A percentile compares a stretch with the other conserved stretches of the same genome.
Conservation (phyloP, 1,140 invertebrate species). For the Drosophila littoralis region DNA sequence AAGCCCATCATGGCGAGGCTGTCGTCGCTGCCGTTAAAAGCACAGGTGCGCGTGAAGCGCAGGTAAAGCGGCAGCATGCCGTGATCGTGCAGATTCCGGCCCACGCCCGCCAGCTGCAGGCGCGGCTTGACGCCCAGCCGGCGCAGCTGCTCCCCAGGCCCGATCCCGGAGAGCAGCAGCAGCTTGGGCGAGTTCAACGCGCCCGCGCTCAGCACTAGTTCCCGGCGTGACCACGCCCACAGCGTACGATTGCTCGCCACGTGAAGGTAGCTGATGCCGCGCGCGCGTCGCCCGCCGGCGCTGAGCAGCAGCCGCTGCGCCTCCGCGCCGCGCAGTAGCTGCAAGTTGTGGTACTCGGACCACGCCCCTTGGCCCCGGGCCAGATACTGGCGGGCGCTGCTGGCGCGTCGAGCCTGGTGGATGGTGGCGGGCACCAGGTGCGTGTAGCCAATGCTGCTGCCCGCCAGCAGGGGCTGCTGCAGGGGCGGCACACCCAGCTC, state of each 20-base stretch:
- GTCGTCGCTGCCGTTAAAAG: constrained; percentile 84
- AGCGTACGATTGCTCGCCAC: constrained; percentile 85
- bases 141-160: constrained; percentile 81
- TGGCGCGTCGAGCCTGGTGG: constrained; percentile 85
- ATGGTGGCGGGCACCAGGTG: constrained; percentile 85
- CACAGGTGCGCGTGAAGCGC: constrained; percentile 77
- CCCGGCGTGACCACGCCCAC: constrained; percentile 25
- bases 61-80: constrained; percentile 80
- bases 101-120: constrained; percentile 87
- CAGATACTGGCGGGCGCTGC: constrained; percentile 86
- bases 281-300: constrained; percentile 86
- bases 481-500: constrained; percentile 85
- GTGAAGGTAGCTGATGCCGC: constrained; percentile 89
- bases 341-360: constrained; percentile 87
- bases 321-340: constrained; percentile 87
- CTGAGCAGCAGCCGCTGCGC: constrained; percentile 86
- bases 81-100: constrained; percentile 89
- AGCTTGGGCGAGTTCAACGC: constrained; percentile 86
- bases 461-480: constrained; percentile 85
- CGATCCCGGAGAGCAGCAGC: constrained; percentile 86
- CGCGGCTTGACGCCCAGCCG: constrained; percentile 84
- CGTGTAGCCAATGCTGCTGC: constrained; percentile 83
- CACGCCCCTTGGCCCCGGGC: constrained; percentile 59
- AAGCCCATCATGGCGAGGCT: constrained; percentile 84
- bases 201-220: constrained; percentile 86